phyloP scores from a whole-genome alignment of 2,888 invertebrate species.

The Anarsia innoxiella region DNA sequence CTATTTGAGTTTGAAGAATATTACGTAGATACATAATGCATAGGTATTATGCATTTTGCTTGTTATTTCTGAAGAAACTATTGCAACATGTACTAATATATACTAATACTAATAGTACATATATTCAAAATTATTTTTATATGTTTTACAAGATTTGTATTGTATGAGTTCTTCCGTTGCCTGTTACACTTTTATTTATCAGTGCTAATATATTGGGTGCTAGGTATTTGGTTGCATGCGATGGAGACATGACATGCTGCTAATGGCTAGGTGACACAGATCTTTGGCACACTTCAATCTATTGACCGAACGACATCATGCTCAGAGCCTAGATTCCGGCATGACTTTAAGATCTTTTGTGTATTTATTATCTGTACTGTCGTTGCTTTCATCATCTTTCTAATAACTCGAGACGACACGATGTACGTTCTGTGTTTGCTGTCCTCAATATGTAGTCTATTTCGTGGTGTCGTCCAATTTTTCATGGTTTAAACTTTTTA shows the following conservation, averaged over 20 bases:
- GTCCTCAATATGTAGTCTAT: constrained; percentile 9
- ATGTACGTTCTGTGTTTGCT: constrained; percentile 2
- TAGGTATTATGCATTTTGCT: background rate
- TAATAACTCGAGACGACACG: background rate
- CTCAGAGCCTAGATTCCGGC: background rate
- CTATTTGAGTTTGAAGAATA: background rate
- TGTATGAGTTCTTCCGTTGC: constrained; percentile 6
- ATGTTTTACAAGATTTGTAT: too few relatives aligned
- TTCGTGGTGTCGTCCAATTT: constrained; percentile 10
- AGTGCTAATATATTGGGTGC: constrained; percentile 5
- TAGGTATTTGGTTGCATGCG: constrained; percentile 28
- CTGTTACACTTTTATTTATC: background rate
- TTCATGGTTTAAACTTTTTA: constrained; percentile 7
- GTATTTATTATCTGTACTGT: background rate
- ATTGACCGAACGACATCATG: constrained; percentile 15
- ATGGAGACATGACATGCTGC: constrained; percentile 33
- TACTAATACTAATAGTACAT: too few relatives aligned
- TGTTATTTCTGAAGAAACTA: too few relatives aligned
- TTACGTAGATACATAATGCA: background rate
- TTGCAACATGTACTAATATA: too few relatives aligned
- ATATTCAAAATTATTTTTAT: too few relatives aligned
- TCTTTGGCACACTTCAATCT: constrained; percentile 33
- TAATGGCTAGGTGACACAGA: constrained; percentile 50
- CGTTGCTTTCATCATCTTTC: background rate
- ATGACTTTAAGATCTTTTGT: constrained; percentile 1